Percentiles rank a stretch among this genome's conserved stretches.
phyloP scores from a whole-genome alignment of 1,140 invertebrate genomes.

The Pseudoatta argentina region DNA sequence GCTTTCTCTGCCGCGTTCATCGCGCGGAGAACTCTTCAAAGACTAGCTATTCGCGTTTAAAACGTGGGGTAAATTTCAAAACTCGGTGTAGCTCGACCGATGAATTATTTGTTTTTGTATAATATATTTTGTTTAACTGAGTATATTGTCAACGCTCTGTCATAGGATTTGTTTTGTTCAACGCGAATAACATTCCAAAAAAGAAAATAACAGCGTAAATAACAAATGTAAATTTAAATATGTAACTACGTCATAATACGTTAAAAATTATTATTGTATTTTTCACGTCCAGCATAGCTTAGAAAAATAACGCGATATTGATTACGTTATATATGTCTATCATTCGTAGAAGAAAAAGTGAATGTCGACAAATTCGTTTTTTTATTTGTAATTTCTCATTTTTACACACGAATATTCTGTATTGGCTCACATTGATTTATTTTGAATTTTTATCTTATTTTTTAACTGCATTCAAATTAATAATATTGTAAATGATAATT shows the following conservation, averaged over 20 bases:
- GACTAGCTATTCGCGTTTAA: neutral
- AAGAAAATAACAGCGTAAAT: neutral
- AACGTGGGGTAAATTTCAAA: neutral
- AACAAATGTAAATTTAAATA: neutral
- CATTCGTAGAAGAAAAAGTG: neutral
- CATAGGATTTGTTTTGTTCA: neutral
- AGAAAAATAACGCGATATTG: neutral
- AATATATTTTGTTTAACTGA: constrained; percentile 6
- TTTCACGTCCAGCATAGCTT: neutral
- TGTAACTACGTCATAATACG: neutral
- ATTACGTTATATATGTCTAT: neutral
- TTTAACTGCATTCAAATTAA: too few species aligned
- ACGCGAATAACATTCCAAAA: neutral
- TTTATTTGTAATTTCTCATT: too few species aligned
- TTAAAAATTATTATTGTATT: neutral
- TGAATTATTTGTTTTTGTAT: constrained; percentile 23
- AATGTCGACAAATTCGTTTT: too few species aligned
- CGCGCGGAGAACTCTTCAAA: constrained; percentile 49
- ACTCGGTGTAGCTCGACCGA: constrained; percentile 13
- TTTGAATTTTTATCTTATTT: too few species aligned
- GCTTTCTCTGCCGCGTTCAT: constrained; percentile 12
- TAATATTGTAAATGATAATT: too few species aligned
- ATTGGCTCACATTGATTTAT: too few species aligned
- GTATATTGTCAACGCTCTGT: neutral
- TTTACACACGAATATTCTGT: too few species aligned